Evolutionary conservation across 1,140 invertebrate species (phyloP), one percentile per base, ranked within the genome.

Genomic region (Camponotus pennsylvanicus): DNA sequence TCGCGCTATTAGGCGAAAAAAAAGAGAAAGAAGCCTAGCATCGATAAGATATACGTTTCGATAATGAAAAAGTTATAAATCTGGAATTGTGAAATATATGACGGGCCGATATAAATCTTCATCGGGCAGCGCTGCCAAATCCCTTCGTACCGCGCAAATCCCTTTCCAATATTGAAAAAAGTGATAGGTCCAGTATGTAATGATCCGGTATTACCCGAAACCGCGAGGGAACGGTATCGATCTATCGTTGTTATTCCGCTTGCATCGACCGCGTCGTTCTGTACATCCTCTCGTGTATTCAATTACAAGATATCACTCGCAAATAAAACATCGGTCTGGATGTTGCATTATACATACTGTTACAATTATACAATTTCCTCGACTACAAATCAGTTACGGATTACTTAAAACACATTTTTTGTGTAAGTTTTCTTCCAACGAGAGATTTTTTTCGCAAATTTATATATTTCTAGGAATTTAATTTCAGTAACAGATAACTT

Each of bases 111-210:
- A 90, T 91, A 90, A 90, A 89, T 91, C 90, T 90, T 91, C 90
- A 88, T 91, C 90, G 87, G 76, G 37, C 64, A 77, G 76, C 90
- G 88, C 90, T 90, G 88, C 82, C 87, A 86, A 91, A 90, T 88
- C 90, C 89, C 82, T 86, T 83, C 85, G 90, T 91, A 86, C 87
- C 87, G 87, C 86, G 86, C 84, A 86, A 91, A 90, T 88, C 87
- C 89, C 89, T 88, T 90, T 90, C 86, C 90, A 90, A 91, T 91
- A 91, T 89, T 90, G 90, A 88, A 91, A 91, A 91, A 91, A 91
- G 82, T 88, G 89, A 90, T 90, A 91, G 87, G 89, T 91, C 84
- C 86, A 80, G 80, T 85, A 86, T 85, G 90, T 87, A 88, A 90
- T 87, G 86, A 87, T 76, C 86, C 86, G 86, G 86, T 87, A 87